Base-by-base conservation (phyloP, 1,140 invertebrate genomes). In the Lasaia peninsularis region DNA sequence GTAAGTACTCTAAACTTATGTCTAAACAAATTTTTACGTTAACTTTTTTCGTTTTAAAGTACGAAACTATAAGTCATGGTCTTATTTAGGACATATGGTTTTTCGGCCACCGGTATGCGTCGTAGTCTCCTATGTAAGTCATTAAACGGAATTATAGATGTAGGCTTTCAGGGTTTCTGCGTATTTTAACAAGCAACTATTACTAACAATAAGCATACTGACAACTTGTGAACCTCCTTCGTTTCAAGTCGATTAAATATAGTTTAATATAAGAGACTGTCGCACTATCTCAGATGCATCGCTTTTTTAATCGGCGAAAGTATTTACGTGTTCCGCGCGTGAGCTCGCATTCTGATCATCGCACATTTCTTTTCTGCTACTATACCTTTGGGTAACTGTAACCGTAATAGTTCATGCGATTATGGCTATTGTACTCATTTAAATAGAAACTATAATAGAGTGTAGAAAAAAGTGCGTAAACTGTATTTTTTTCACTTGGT, bases 271-370 rank as follows among this genome's bases (percentile, higher is more conserved):
- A 20, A 20, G 37, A 49, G 37, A 71, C 65, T 68, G 69, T 72
- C 76, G 63, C 68, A 59, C 54, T 37, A 56, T 52, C 52, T 52
- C 51, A 63, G 44, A 54, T 55, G 34, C 60, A 60, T 70, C 58
- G 66, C 57, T 71, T 75, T 32, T 80, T 78, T 77, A 79, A 81
- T 78, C 73, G 78, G 80, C 75, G 83, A 86, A 86, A 84, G 83
- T 79, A 74, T 73, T 73, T 75, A 70, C 67, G 73, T 77, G 71
- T 61, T 66, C 69, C 67, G 69, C 71, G 71, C 70, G 70, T 78
- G 72, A 66, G 67, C 56, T 58, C 52, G 68, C 62, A 71, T 65
- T 75, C 72, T 67, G 69, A 75, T 67, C 69, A 60, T 50, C 57
- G 50, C 59, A 60, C 59, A 53, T 57, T 60, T 34, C 61, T 60